phyloP scores from a whole-genome alignment of 2,113 vertebrate species.

The Dunckerocampus dactyliophorus region DNA sequence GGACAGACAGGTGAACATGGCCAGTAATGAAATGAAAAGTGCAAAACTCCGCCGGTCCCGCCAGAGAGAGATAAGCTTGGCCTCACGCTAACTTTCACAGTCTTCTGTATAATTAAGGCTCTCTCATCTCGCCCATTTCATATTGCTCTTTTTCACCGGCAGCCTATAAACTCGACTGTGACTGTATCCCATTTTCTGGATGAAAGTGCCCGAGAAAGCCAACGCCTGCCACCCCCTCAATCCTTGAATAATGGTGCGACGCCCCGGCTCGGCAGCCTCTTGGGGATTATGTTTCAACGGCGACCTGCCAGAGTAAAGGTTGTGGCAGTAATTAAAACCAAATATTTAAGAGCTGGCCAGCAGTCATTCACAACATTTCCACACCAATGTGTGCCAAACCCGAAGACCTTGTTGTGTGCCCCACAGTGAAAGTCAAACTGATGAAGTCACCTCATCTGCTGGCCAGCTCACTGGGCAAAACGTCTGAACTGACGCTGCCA shows the following conservation, averaged over 20 bases:
- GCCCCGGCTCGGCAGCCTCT: conserved; percentile 52
- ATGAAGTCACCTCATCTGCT: conserved; percentile 56
- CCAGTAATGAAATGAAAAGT: conserved; percentile 62
- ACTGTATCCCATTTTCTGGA: conserved; percentile 57
- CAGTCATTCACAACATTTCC: conserved; percentile 61
- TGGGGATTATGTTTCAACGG: conserved; percentile 69
- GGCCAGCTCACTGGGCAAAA: conserved; percentile 52
- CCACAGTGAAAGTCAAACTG: conserved; percentile 67
- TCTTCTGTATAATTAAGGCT: conserved; percentile 62
- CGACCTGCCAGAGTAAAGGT: conserved; percentile 75
- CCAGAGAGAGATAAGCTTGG: conserved; percentile 54
- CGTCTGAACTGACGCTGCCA: conserved; percentile 45
- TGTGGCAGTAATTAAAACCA: conserved; percentile 78
- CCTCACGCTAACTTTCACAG: conserved; percentile 38
- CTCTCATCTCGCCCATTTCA: conserved; percentile 58
- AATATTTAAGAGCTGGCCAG: conserved; percentile 72
- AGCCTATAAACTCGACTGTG: conserved; percentile 50
- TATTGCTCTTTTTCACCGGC: conserved; percentile 54
- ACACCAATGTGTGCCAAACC: conserved; percentile 65
- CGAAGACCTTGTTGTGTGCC: conserved; percentile 53
- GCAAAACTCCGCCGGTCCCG: conserved; percentile 54
- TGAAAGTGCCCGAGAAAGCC: conserved; percentile 47
- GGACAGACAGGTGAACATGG: conserved; percentile 61
- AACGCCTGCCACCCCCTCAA: conserved; percentile 53
- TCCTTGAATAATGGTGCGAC: conserved; percentile 57